These are phyloP conservation scores for Natrix natrix DNA, from an alignment of 2,797 vertebrate species.

Conservation along the genomic window DNA sequence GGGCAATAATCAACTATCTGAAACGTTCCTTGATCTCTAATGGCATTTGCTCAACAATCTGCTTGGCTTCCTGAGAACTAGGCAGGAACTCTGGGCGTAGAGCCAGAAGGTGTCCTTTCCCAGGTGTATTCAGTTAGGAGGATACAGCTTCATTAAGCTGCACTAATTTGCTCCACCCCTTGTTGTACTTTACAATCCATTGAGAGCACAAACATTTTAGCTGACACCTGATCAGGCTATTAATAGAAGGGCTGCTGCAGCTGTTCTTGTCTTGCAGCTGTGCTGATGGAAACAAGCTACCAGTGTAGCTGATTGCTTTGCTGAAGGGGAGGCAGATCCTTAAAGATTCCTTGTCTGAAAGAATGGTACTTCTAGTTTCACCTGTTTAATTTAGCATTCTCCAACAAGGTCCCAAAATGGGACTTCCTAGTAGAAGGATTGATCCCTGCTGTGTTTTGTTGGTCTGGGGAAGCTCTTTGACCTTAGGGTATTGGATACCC, in stretches of 20 bases:
- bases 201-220: constrained; percentile 43
- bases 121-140: constrained; percentile 14
- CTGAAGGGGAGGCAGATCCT: neutral
- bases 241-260: constrained; percentile 53
- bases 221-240: constrained; percentile 56
- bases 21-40: constrained; percentile 4
- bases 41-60: constrained; percentile 46
- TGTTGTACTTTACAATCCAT: constrained; percentile 43
- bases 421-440: neutral
- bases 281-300: constrained; percentile 4
- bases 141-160: constrained; percentile 42
- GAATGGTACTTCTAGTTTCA: neutral
- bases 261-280: constrained; percentile 26
- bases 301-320: neutral
- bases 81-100: constrained; percentile 34
- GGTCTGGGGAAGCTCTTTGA: neutral
- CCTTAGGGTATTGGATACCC: neutral
- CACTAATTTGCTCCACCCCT: constrained; percentile 23
- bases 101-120: constrained; percentile 49
- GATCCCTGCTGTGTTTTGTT: neutral
- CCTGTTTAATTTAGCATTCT: neutral
- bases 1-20: constrained; percentile 5
- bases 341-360: neutral
- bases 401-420: neutral
- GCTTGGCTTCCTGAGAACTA: constrained; percentile 23